A percentile compares a stretch with the other conserved stretches of the same genome.
Evolutionary conservation across 2,888 invertebrate species (phyloP).

Genomic region (Physocephala rufipes): DNA sequence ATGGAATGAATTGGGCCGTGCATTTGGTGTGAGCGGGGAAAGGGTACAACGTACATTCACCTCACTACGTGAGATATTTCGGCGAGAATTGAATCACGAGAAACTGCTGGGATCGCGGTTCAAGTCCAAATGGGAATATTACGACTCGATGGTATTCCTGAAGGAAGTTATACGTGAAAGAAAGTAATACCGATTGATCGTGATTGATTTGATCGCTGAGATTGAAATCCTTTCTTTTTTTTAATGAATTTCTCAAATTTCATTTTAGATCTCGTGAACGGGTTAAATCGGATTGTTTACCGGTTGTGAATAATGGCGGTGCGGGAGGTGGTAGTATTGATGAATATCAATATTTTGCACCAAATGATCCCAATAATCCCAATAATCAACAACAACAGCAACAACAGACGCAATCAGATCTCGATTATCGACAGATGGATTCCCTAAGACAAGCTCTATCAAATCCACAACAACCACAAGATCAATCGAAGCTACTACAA

Average conservation of each 20-base stretch:
- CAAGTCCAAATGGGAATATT: slow-evolving; percentile 64
- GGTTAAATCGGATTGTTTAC: slow-evolving; percentile 45
- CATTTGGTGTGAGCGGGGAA: slow-evolving; percentile 61
- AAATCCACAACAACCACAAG: slow-evolving; percentile 36
- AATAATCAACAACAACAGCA: slow-evolving; percentile 51
- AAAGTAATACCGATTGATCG: slow-evolving; percentile 53
- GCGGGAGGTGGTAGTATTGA: slow-evolving; percentile 50
- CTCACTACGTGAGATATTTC: slow-evolving; percentile 61
- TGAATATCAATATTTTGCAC: slow-evolving; percentile 61
- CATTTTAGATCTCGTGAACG: slow-evolving; percentile 57
- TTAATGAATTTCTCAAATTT: background rate
- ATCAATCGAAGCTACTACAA: too few species aligned
- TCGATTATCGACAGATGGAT: slow-evolving; percentile 7
- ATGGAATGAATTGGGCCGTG: slow-evolving; percentile 62
- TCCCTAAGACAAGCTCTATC: background rate
- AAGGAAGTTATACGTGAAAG: slow-evolving; percentile 63
- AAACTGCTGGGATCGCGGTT: slow-evolving; percentile 60
- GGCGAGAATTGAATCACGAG: slow-evolving; percentile 61
- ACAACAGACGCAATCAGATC: slow-evolving; percentile 15
- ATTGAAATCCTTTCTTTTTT: background rate
- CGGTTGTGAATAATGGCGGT: slow-evolving; percentile 45
- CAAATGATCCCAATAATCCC: slow-evolving; percentile 61
- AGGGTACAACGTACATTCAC: slow-evolving; percentile 63
- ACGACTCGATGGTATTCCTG: slow-evolving; percentile 61
- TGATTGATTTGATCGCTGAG: background rate